These are phyloP conservation scores for Myrmecobius fasciatus DNA, from an alignment of 2,113 vertebrate species.

Conservation along the genomic window DNA sequence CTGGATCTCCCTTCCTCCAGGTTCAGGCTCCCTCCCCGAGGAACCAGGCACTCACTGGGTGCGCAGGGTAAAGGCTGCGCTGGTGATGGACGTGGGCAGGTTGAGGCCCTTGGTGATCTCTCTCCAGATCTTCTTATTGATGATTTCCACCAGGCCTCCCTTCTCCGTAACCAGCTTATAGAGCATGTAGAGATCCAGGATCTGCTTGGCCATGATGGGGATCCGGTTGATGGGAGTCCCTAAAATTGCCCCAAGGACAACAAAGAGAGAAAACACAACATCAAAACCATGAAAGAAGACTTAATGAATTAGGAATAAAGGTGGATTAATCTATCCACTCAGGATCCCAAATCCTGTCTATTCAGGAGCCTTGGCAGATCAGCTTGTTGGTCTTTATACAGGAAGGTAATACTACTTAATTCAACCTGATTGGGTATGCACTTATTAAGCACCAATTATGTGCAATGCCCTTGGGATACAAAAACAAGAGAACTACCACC, in stretches of 20 bases:
- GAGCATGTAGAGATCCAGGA: constrained; percentile 95
- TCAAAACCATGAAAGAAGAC: constrained; percentile 11
- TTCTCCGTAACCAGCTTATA: constrained; percentile 98
- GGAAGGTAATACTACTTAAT: too few species aligned
- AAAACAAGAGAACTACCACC: not conserved
- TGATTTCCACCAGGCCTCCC: constrained; percentile 97
- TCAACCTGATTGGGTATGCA: too few species aligned
- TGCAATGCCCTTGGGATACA: not conserved
- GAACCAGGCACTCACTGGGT: constrained; percentile 89
- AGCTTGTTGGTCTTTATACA: not conserved
- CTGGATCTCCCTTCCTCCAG: not conserved
- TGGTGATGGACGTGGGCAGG: constrained; percentile 98
- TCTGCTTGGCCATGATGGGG: constrained; percentile 99
- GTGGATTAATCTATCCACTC: not conserved
- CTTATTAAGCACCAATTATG: not conserved
- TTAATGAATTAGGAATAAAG: not conserved
- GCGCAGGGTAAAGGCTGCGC: constrained; percentile 96
- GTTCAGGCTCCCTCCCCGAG: not conserved
- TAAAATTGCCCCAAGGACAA: constrained; percentile 70
- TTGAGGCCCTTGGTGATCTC: constrained; percentile 99
- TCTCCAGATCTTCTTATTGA: constrained; percentile 99
- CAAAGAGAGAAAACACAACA: not conserved
- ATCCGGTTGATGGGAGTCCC: constrained; percentile 98
- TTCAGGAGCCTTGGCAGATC: not conserved
- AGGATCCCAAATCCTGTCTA: not conserved